These are phyloP conservation scores for Beaufortia kweichowensis DNA, from an alignment of 2,113 vertebrate genomes.

Conservation along the genomic window DNA sequence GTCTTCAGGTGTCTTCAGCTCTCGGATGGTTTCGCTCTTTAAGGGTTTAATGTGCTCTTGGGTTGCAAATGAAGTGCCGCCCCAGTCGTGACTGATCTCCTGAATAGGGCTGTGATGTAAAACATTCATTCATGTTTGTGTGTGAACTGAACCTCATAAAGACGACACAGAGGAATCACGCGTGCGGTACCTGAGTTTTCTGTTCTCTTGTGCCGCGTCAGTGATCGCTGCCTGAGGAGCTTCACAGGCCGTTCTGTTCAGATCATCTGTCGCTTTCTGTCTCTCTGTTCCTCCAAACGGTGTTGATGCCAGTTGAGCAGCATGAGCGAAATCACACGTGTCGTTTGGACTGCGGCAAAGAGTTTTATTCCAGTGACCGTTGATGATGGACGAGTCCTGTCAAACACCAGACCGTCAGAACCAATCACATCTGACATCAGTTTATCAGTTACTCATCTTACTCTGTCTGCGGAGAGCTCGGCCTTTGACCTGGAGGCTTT, in stretches of 20 bases:
- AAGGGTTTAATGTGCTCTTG: background rate
- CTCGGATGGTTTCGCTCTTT: background rate
- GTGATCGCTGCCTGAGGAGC: background rate
- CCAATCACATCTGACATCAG: background rate
- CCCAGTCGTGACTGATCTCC: constrained; percentile 54
- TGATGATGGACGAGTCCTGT: constrained; percentile 77
- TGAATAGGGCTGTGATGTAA: constrained; percentile 48
- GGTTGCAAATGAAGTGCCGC: background rate
- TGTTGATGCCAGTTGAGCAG: constrained; percentile 78
- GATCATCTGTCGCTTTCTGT: background rate
- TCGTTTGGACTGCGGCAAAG: constrained; percentile 81
- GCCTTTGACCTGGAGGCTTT: constrained; percentile 33
- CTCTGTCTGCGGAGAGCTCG: constrained; percentile 28
- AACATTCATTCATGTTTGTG: too few species aligned
- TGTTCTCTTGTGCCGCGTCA: background rate
- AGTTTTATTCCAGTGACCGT: constrained; percentile 72
- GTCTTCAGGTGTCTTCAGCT: background rate
- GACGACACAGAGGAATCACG: too few species aligned
- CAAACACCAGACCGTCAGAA: background rate
- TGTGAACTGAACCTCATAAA: too few species aligned
- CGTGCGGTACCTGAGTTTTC: constrained; percentile 46
- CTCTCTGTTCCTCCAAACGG: constrained; percentile 70
- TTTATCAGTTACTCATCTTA: background rate
- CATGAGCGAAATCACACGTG: constrained; percentile 79
- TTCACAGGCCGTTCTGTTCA: constrained; percentile 6